Base-by-base conservation (phyloP, 2,797 vertebrate species). In the Enteromius argenteus region DNA sequence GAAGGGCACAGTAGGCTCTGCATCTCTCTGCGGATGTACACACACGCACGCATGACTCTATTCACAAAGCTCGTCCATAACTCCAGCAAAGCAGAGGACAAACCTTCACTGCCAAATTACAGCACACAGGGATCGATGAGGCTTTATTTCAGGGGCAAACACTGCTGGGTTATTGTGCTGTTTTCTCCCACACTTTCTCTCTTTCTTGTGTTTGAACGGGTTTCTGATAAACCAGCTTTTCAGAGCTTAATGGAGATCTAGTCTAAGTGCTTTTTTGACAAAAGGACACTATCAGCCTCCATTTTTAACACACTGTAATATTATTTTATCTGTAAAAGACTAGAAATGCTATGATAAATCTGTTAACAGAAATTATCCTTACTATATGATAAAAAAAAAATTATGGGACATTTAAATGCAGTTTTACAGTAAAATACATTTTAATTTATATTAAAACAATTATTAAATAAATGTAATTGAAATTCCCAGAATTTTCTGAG, bases 61-160 rank as follows among this genome's bases (percentile, higher is more conserved):
- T 82, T 60, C 84, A 81, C 84, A 46, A 64, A 67, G 80, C 88
- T 87, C 81, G 75, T 86, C 83, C 79, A 37, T 49, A 85, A 86
- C 73, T 84, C 69, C 81, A 79, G 81, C 85, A 86, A 84, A 74
- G 73, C 66, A 73, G 30, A 37, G 49, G 75, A 76, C 62, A 84
- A 85, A 84, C 62, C 53, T 87, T 84, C 76, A 49, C 72, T 88
- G 85, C 56, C 62, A 88, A 88, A 90, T 88, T 68, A 89, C 73
- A 80, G 44, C 74, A 51, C 76, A 76, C 51, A 44, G 66, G 82
- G 73, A 91, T 90, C 69, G 2, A 90, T 87, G 60, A 23, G 76
- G 74, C 80, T 91, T 90, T 83, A 79, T 90, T 82, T 88, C 42
- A 77, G 80, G 69, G 62, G 80, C 68, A 88, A 89, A 88, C 76